Conservation (phyloP, 2,797 vertebrate species). For the Semotilus atromaculatus region DNA sequence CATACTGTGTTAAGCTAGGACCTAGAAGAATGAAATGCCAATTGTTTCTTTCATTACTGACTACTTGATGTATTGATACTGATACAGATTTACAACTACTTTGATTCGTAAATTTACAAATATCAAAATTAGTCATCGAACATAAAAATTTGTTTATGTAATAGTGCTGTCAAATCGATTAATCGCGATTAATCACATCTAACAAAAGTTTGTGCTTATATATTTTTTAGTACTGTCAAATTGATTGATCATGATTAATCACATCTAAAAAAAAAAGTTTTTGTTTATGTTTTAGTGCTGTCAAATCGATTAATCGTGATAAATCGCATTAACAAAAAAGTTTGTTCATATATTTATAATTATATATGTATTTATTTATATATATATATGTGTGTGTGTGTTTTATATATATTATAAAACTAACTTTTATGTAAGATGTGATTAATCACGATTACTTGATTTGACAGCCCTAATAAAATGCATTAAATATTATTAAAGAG, state of each 20-base stretch:
- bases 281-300: too few species aligned
- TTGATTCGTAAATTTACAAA: not conserved
- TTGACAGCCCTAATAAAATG: not conserved
- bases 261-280: too few species aligned
- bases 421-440: too few species aligned
- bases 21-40: constrained; percentile 12
- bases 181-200: not conserved
- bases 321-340: too few species aligned
- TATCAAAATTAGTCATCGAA: not conserved
- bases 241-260: not conserved
- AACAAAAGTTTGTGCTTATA: not conserved
- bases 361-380: too few species aligned
- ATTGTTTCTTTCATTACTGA: constrained; percentile 13
- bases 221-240: too few species aligned
- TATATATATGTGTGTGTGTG: too few species aligned
- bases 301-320: too few species aligned
- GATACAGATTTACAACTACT: not conserved
- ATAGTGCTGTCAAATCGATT: not conserved
- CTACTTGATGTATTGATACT: not conserved
- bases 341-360: too few species aligned
- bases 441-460: not conserved
- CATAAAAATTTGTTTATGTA: not conserved
- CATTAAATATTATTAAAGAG: not conserved
- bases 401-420: too few species aligned
- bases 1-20: constrained; percentile 46